These are phyloP conservation scores for Typhlichthys eigenmanni DNA, from an alignment of 2,797 vertebrate genomes.

Conservation along the genomic window DNA sequence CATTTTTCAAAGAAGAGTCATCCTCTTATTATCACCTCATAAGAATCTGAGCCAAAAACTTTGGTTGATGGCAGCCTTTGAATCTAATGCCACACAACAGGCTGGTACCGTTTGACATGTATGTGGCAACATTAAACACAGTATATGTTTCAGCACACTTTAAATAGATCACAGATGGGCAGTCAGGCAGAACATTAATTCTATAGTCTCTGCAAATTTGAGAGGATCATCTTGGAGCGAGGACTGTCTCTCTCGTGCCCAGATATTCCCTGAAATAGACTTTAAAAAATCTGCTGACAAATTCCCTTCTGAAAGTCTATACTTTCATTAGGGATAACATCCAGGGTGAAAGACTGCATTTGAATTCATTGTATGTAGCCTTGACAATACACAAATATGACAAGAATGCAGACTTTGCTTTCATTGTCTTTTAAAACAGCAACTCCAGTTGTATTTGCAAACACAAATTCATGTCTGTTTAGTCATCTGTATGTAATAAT, in stretches of 20 bases:
- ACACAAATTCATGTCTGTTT: conserved; percentile 63
- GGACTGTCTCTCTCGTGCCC: conserved; percentile 49
- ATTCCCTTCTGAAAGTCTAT: conserved; percentile 49
- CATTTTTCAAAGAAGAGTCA: conserved; percentile 67
- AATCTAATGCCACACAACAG: conserved; percentile 52
- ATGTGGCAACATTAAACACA: conserved; percentile 60
- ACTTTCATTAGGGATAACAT: conserved; percentile 28
- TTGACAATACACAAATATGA: conserved; percentile 47
- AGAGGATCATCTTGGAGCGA: conserved; percentile 57
- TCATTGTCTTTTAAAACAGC: conserved; percentile 42
- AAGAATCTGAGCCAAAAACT: conserved; percentile 70
- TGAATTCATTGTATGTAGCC: conserved; percentile 13
- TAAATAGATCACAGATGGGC: conserved; percentile 79
- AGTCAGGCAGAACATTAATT: conserved; percentile 70
- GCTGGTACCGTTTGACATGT: conserved; percentile 54
- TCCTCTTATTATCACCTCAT: conserved; percentile 81
- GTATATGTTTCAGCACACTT: conserved; percentile 69
- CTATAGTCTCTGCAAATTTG: conserved; percentile 72
- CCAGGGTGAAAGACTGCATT: conserved; percentile 30
- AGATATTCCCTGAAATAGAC: conserved; percentile 56
- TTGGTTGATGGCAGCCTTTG: conserved; percentile 54
- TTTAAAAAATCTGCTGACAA: conserved; percentile 19
- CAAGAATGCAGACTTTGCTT: conserved; percentile 30
- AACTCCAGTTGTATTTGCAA: conserved; percentile 66
- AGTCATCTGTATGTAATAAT: conserved; percentile 81